These are phyloP conservation scores for Cybosia mesomella DNA, from an alignment of 2,888 invertebrate species.

Conservation along the genomic window DNA sequence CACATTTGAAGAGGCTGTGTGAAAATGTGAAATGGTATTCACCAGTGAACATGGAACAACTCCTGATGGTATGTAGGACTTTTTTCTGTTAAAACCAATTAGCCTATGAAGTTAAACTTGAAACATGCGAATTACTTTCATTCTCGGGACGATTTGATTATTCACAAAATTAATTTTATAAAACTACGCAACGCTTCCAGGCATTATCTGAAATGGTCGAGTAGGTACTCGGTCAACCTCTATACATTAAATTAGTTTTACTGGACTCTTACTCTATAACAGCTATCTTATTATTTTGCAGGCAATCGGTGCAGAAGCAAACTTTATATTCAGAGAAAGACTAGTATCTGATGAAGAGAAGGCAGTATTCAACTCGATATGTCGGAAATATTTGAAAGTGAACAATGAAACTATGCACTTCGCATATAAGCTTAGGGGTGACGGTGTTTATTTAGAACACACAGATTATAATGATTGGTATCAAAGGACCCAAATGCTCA, in stretches of 20 bases:
- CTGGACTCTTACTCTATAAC: no score
- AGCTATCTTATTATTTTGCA: slow-evolving; percentile 59
- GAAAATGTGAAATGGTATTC: slow-evolving; percentile 89
- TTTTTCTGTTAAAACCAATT: no score
- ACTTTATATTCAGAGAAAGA: slow-evolving; percentile 91
- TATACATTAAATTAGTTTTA: neutral
- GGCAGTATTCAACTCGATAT: slow-evolving; percentile 88
- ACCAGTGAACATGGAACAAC: slow-evolving; percentile 60
- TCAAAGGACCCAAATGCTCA: slow-evolving; percentile 87
- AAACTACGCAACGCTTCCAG: no score
- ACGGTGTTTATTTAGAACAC: slow-evolving; percentile 76
- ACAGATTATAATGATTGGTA: slow-evolving; percentile 88
- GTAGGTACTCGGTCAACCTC: neutral
- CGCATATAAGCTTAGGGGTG: slow-evolving; percentile 64
- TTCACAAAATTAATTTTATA: no score
- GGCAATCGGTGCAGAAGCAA: slow-evolving; percentile 92
- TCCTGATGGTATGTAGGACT: slow-evolving; percentile 62
- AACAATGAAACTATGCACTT: slow-evolving; percentile 65
- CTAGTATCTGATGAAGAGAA: slow-evolving; percentile 89
- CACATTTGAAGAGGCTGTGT: slow-evolving; percentile 92
- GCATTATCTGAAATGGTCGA: no score
- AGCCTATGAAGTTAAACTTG: no score
- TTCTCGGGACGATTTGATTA: no score
- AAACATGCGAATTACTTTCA: no score
- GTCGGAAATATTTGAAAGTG: slow-evolving; percentile 79